Evolutionary conservation across 2,113 vertebrate genomes (phyloP).

Genomic region (Brienomyrus longianalis): DNA sequence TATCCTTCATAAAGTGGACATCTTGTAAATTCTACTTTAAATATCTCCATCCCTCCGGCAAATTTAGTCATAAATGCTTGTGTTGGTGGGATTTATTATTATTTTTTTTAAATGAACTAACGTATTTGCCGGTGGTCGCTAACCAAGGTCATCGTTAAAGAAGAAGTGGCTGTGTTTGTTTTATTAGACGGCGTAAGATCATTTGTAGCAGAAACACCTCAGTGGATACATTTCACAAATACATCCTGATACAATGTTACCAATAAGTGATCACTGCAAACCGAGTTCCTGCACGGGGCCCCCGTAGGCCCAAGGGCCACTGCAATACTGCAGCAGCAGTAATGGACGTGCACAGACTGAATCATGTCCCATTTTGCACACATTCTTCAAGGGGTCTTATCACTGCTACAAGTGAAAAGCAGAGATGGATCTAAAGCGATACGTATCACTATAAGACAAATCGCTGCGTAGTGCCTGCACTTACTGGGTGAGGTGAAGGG

Average conservation of each 20-base stretch:
- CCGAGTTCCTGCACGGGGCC: neutral
- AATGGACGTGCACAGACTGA: neutral
- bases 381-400: neutral
- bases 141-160: neutral
- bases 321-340: neutral
- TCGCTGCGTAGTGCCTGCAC: slow-evolving; percentile 21
- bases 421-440: neutral
- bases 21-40: neutral
- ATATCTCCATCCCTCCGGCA: neutral
- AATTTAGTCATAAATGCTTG: neutral
- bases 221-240: neutral
- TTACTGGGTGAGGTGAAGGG: slow-evolving; percentile 23
- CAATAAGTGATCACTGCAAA: neutral
- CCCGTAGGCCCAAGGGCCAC: neutral
- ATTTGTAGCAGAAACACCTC: neutral
- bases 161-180: neutral
- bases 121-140: neutral
- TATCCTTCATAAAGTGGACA: neutral
- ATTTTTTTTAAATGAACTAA: neutral
- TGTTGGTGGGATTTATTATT: neutral
- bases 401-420: neutral
- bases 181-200: neutral
- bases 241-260: neutral
- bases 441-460: neutral
- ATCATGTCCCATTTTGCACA: neutral